Conservation (phyloP, 2,797 vertebrate species). For the Tenualosa thibaudeaui region DNA sequence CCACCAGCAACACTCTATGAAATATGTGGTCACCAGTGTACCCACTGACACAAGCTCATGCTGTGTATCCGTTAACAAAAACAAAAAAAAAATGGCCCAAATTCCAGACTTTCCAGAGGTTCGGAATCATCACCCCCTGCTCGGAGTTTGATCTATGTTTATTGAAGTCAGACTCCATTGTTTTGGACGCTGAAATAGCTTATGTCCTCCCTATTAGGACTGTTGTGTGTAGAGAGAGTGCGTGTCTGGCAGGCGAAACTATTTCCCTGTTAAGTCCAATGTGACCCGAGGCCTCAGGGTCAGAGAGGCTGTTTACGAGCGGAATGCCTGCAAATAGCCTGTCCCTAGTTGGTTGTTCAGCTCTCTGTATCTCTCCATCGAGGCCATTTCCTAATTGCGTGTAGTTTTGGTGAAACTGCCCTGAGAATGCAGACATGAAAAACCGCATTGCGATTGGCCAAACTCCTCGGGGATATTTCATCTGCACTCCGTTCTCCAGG, state of each 20-base stretch:
- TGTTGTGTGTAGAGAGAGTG: neutral
- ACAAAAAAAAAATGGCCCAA: neutral
- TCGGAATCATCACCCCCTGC: neutral
- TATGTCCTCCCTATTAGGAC: constrained; percentile 21
- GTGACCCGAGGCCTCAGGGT: constrained; percentile 6
- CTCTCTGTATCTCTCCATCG: neutral
- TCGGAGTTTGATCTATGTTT: neutral
- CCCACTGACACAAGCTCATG: neutral
- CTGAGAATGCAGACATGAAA: neutral
- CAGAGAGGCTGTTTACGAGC: constrained; percentile 4
- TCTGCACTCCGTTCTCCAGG: neutral
- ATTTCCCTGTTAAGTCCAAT: constrained; percentile 29
- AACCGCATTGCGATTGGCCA: neutral
- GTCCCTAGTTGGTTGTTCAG: neutral
- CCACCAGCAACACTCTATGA: too few species aligned
- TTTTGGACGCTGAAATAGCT: constrained; percentile 11
- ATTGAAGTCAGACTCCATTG: neutral
- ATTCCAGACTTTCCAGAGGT: neutral
- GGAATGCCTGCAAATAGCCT: neutral
- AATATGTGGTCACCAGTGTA: neutral
- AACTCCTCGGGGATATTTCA: neutral
- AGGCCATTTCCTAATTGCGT: constrained; percentile 12
- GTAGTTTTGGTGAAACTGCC: neutral
- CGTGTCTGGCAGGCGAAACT: constrained; percentile 7
- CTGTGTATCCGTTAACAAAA: neutral